Percentiles rank a stretch among this genome's conserved stretches.
Conservation (phyloP, 2,113 vertebrate species). For the Apistogramma diplotaenia region DNA sequence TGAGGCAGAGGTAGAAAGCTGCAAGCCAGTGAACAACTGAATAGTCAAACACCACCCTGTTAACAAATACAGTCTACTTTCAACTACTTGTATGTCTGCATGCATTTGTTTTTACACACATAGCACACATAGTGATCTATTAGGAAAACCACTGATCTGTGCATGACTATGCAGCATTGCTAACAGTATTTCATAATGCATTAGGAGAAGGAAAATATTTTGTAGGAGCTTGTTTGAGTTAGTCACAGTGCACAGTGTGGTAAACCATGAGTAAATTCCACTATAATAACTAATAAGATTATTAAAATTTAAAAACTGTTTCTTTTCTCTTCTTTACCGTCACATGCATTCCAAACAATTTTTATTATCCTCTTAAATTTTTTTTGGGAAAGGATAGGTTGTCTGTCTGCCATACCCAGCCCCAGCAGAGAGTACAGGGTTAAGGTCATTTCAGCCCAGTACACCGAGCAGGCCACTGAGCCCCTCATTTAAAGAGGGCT, state of each 20-base stretch:
- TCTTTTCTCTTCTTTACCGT: fast-evolving
- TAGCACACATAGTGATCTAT: slow-evolving; percentile 39
- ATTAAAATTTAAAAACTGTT: neutral
- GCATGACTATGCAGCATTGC: slow-evolving; percentile 23
- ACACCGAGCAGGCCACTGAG: slow-evolving; percentile 33
- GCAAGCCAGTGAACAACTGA: slow-evolving; percentile 54
- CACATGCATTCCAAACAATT: neutral
- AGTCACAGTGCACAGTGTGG: neutral
- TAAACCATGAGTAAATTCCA: neutral
- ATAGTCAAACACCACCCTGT: slow-evolving; percentile 72
- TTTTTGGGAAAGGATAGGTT: neutral
- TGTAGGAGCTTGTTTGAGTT: slow-evolving; percentile 29
- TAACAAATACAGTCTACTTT: slow-evolving; percentile 71
- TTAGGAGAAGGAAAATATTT: slow-evolving; percentile 34
- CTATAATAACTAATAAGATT: neutral
- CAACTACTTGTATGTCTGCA: slow-evolving; percentile 62
- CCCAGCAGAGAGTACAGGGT: slow-evolving; percentile 6
- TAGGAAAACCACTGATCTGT: slow-evolving; percentile 11
- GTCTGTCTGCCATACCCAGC: neutral
- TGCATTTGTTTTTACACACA: slow-evolving; percentile 69
- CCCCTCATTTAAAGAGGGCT: slow-evolving; percentile 62
- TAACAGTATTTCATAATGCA: slow-evolving; percentile 61
- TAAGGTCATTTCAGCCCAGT: slow-evolving; percentile 41
- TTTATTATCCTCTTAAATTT: neutral
- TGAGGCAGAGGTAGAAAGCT: slow-evolving; percentile 79